phyloP scores from a whole-genome alignment of 2,888 invertebrate species.

The Nemotelus pantherinus region DNA sequence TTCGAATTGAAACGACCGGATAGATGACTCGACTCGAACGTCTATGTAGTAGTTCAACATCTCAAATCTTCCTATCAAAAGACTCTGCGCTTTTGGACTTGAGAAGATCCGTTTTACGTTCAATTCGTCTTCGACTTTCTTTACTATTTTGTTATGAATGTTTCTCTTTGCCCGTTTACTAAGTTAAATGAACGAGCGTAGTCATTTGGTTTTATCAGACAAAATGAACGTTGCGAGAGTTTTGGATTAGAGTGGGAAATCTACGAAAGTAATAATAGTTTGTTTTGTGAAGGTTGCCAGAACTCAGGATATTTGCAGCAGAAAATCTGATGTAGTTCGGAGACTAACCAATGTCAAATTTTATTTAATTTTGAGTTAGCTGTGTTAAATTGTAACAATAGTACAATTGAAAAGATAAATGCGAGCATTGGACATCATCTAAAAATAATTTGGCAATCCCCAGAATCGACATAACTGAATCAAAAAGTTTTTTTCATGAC shows the following conservation, averaged over 20 bases:
- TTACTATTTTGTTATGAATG: constrained; percentile 22
- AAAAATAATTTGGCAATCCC: too few species aligned
- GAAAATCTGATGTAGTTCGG: too few species aligned
- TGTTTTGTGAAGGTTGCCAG: neutral
- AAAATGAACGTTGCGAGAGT: neutral
- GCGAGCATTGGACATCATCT: too few species aligned
- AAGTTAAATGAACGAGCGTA: constrained; percentile 6
- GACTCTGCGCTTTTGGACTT: neutral
- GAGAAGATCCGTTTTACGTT: neutral
- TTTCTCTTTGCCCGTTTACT: constrained; percentile 17
- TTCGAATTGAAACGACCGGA: too few species aligned
- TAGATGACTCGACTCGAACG: neutral
- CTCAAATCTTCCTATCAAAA: neutral
- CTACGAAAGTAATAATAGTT: neutral
- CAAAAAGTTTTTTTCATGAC: too few species aligned
- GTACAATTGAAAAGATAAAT: too few species aligned
- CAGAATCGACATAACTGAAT: too few species aligned
- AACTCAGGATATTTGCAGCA: neutral
- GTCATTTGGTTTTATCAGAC: neutral
- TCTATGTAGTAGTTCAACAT: neutral
- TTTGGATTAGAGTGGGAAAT: neutral
- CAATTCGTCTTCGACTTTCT: neutral
- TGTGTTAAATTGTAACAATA: too few species aligned
- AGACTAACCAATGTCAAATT: too few species aligned
- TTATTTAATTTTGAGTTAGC: too few species aligned